Conservation (phyloP, 2,797 vertebrate genomes). For the Cossypha dichroa region DNA sequence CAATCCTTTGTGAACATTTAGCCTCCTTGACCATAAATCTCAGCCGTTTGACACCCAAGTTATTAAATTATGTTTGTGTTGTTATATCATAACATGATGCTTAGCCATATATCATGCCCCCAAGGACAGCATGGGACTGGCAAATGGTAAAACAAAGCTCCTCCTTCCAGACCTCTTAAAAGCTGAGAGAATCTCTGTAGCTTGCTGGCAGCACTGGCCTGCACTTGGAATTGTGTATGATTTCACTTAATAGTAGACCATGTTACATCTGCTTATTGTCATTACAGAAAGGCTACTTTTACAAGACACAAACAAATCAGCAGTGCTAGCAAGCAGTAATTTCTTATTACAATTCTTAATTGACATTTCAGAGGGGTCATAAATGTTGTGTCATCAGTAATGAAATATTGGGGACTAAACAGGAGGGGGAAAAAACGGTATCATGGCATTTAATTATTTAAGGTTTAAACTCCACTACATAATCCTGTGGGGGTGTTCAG, state of each 20-base stretch:
- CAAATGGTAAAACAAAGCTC: not conserved
- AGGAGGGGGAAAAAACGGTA: not conserved
- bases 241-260: not conserved
- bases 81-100: slow-evolving; percentile 10
- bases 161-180: not conserved
- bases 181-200: not conserved
- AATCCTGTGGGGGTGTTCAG: not conserved
- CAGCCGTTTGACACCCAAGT: slow-evolving; percentile 47
- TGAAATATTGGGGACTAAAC: not conserved
- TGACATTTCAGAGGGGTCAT: not conserved
- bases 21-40: slow-evolving; percentile 56
- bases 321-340: not conserved
- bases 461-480: not conserved
- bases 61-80: slow-evolving; percentile 59
- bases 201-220: not conserved
- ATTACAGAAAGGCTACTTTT: not conserved
- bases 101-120: slow-evolving; percentile 15
- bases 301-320: not conserved
- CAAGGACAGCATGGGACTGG: not conserved
- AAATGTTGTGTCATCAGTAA: slow-evolving; percentile 2
- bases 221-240: not conserved
- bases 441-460: not conserved
- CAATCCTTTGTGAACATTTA: slow-evolving; percentile 25
- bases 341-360: slow-evolving; percentile 10
- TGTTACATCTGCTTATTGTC: not conserved